Percentiles rank a stretch among this genome's conserved stretches.
Conservation (phyloP, 2,113 vertebrate genomes). For the crab-eating macaque (Macaca fascicularis) region T2T-MFA8v1.1 NC_088385.1:133173001-133173500, state of each 20-base stretch:
- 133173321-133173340: background rate
- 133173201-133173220: background rate
- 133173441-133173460: accelerated
- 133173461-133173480: no score
- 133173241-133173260: background rate
- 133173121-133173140: no score
- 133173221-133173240: background rate
- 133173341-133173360: background rate
- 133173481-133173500: background rate
- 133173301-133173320: no score
- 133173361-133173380: background rate
- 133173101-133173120: background rate
- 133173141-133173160: background rate
- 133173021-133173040: no score
- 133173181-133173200: background rate
- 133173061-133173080: no score
- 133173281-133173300: background rate
- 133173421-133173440: background rate
- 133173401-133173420: no score
- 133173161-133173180: background rate
- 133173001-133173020: no score
- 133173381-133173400: background rate
- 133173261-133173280: accelerated
- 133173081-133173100: no score
- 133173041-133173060: no score